Evolutionary conservation across 2,797 vertebrate species (phyloP), one percentile per base, ranked within the genome.

Genomic region (Rachycentron canadum): DNA sequence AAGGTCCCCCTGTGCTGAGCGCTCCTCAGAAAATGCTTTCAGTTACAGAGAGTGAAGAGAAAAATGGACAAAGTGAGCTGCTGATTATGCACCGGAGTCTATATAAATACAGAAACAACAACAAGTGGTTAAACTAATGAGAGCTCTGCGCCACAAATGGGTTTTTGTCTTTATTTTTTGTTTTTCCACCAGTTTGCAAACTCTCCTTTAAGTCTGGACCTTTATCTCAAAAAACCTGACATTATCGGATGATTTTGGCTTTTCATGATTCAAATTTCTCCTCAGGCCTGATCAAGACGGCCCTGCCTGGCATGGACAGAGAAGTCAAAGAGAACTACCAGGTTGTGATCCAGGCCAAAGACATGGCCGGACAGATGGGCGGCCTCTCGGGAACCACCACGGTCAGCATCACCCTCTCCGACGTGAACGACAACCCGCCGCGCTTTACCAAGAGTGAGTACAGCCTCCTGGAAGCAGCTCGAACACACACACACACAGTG

Each of bases 361-460:
- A 99, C 92, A 99, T 99, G 98, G 98, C 97, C 0, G 98, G 98
- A 45, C 98, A 99, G 93, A 99, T 98, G 97, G 98, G 98, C 0
- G 98, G 98, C 6, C 87, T 99, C 12, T 99, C 98, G 3, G 98
- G 98, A 2, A 99, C 97, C 62, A 97, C 98, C 2, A 98, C 95
- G 0, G 96, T 99, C 94, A 99, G 97, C 93, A 98, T 99, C 93
- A 97, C 95, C 0, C 93, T 99, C 65, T 95, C 96, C 0, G 98
- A 99, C 1, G 97, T 98, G 21, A 99, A 99, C 16, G 95, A 99
- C 94, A 98, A 97, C 40, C 98, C 98, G 0, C 98, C 98, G 26
- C 96, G 97, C 53, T 99, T 99, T 76, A 89, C 95, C 30, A 97
- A 97, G 82, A 97, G 97, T 98, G 96, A 97, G 96, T 82, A 30